Conservation (phyloP, 2,113 vertebrate genomes). For the Anarhynchus alexandrinus region DNA sequence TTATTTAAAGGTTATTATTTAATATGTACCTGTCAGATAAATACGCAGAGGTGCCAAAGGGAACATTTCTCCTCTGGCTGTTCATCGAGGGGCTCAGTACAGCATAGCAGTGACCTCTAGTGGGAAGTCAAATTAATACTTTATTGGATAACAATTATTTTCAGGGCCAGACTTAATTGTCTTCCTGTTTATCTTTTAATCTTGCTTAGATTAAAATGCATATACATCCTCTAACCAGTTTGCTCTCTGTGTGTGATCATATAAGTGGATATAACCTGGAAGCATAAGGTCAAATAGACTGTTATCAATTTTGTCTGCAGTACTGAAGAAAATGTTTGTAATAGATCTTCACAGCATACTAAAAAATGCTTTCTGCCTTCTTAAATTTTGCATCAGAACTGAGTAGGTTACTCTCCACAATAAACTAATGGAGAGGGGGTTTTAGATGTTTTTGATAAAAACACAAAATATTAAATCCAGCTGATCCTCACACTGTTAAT, state of each 20-base stretch:
- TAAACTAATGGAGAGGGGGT: neutral
- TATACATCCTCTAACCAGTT: neutral
- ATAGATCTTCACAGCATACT: neutral
- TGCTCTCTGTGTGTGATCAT: neutral
- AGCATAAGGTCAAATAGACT: neutral
- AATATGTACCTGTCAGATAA: neutral
- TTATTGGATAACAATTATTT: neutral
- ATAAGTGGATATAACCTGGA: neutral
- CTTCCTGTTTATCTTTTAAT: neutral
- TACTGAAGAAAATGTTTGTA: neutral
- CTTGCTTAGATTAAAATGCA: neutral
- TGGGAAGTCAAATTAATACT: slow-evolving; percentile 25
- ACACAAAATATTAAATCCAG: neutral
- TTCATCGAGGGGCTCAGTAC: neutral
- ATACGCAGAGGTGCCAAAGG: neutral
- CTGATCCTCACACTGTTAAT: neutral
- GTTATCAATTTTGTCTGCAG: neutral
- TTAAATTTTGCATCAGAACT: neutral
- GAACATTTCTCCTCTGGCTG: neutral
- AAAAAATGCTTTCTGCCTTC: neutral
- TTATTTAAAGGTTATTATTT: neutral
- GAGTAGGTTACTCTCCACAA: neutral
- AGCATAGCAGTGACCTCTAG: slow-evolving; percentile 66
- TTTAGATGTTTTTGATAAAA: neutral
- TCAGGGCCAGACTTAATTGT: neutral